Percentiles rank a stretch among this genome's conserved stretches.
These are phyloP conservation scores for Bubo bubo DNA, from an alignment of 2,113 vertebrate genomes.

Conservation along the genomic window DNA sequence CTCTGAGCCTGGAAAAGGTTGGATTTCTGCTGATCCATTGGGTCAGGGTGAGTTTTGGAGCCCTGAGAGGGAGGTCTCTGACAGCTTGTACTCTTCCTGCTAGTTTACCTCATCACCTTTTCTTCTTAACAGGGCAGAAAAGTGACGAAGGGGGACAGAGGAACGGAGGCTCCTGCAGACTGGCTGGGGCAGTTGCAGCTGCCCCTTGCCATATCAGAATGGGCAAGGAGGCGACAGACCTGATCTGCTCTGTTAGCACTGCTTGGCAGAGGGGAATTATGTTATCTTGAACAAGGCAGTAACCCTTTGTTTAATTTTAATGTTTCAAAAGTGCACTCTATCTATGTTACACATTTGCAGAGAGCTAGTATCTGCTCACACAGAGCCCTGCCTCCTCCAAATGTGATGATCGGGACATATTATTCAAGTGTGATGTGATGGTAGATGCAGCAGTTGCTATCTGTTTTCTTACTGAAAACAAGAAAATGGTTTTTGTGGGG, in stretches of 20 bases:
- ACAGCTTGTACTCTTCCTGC: background rate
- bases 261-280: background rate
- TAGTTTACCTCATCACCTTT: background rate
- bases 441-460: background rate
- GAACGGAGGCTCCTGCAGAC: background rate
- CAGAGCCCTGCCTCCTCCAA: background rate
- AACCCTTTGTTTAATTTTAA: constrained; percentile 26
- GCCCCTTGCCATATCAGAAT: background rate
- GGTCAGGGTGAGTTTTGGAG: background rate
- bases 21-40: background rate
- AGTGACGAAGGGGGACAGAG: background rate
- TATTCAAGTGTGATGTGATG: background rate
- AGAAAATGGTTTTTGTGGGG: background rate
- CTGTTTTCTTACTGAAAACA: background rate
- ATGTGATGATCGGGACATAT: background rate
- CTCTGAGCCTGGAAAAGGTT: background rate
- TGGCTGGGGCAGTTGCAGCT: background rate
- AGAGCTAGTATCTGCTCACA: background rate
- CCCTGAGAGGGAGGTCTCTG: background rate
- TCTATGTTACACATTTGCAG: background rate
- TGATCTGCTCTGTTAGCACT: background rate
- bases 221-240: background rate
- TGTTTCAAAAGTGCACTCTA: background rate
- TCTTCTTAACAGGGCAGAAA: background rate
- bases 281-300: background rate